Conservation (phyloP, 2,797 vertebrate species). For the Anabacerthia variegaticeps region DNA sequence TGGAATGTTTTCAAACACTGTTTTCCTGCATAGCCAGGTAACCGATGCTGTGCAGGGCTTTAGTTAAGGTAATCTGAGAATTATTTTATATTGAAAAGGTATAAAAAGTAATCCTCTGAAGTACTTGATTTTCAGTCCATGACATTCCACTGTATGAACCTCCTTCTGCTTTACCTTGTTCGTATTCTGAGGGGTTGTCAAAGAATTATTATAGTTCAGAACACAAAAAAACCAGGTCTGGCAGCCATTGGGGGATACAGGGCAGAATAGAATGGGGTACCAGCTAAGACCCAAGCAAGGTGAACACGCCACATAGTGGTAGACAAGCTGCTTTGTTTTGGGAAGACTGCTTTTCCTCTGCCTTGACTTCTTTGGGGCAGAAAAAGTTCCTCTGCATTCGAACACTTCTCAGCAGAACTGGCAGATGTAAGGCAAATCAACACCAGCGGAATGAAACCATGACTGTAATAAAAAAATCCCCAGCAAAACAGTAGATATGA, state of each 20-base stretch:
- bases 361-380: not conserved
- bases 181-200: not conserved
- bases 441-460: not conserved
- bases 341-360: not conserved
- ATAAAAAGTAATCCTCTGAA: conserved; percentile 46
- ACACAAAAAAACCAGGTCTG: not conserved
- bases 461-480: not conserved
- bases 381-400: not conserved
- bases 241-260: not conserved
- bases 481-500: not conserved
- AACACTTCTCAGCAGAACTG: not conserved
- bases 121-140: conserved; percentile 22
- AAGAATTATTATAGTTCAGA: conserved; percentile 1
- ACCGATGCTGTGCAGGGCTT: not conserved
- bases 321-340: not conserved
- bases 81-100: conserved; percentile 35
- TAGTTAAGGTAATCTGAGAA: conserved; percentile 48
- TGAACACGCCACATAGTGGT: rapidly evolving
- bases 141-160: not conserved
- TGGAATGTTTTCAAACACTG: not conserved
- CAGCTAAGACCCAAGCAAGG: not conserved
- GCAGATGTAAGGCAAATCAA: not conserved
- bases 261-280: not conserved
- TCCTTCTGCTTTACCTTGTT: not conserved
- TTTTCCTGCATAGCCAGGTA: conserved; percentile 2